Percentiles rank a stretch among this genome's conserved stretches.
Conservation (phyloP, 2,797 vertebrate species). For the Neomorphus geoffroyi region DNA sequence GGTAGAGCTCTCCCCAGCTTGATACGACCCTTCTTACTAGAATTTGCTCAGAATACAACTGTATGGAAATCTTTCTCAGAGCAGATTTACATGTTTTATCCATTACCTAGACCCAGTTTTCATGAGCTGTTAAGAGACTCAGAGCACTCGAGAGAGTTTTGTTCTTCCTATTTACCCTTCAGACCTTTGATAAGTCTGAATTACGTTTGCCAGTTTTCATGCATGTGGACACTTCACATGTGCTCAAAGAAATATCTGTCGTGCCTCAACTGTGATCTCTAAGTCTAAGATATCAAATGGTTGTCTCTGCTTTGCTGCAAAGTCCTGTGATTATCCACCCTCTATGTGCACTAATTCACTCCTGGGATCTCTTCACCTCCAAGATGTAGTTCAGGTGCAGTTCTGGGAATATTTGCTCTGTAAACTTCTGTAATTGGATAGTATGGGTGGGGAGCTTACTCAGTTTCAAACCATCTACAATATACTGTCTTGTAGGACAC, state of each 20-base stretch:
- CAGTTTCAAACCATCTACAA: neutral
- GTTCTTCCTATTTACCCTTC: neutral
- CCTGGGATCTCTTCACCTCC: neutral
- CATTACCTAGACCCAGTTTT: neutral
- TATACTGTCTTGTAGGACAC: neutral
- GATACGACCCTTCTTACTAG: neutral
- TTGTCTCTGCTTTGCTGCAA: neutral
- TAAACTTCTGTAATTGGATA: neutral
- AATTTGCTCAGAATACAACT: neutral
- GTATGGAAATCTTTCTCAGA: neutral
- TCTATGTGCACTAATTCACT: neutral
- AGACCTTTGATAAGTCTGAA: neutral
- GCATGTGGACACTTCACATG: neutral
- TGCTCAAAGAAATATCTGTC: neutral
- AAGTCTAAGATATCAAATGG: neutral
- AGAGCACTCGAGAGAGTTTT: neutral
- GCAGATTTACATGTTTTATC: neutral
- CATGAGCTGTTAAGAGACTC: neutral
- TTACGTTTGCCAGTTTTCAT: neutral
- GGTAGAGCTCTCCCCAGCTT: neutral
- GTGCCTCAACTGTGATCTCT: neutral
- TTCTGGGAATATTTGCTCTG: neutral
- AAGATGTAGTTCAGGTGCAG: neutral
- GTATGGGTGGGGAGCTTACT: neutral
- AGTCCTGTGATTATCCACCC: neutral